These are phyloP conservation scores for Agapornis canus DNA, from an alignment of 2,797 vertebrate genomes.

Conservation along the genomic window DNA sequence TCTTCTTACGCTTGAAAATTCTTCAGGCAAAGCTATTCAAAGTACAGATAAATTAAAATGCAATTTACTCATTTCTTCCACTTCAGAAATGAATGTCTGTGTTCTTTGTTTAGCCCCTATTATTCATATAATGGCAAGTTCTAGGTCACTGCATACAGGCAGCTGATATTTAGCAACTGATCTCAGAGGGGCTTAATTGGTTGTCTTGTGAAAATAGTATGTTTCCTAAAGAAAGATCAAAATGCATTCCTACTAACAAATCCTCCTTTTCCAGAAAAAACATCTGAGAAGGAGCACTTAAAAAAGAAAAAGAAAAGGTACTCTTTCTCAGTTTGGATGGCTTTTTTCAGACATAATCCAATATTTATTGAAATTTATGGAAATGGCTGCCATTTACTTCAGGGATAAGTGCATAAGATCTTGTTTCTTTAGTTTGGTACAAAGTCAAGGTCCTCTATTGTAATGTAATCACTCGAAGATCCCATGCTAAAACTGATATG, in stretches of 20 bases:
- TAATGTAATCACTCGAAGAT: not conserved
- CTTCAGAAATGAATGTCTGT: slow-evolving; percentile 14
- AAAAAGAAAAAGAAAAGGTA: not conserved
- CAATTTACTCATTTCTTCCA: slow-evolving; percentile 49
- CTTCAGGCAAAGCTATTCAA: slow-evolving; percentile 46
- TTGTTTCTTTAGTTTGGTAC: not conserved
- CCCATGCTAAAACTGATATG: not conserved
- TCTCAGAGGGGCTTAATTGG: slow-evolving; percentile 14
- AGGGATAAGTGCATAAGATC: not conserved
- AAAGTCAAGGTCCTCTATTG: not conserved
- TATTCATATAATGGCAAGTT: slow-evolving; percentile 26
- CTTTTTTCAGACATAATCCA: not conserved
- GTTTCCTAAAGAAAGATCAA: not conserved
- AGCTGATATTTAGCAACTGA: slow-evolving; percentile 13
- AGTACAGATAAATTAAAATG: slow-evolving; percentile 46
- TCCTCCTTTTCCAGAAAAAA: not conserved
- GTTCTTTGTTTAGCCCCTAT: slow-evolving; percentile 35
- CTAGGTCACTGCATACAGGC: not conserved
- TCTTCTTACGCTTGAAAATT: slow-evolving; percentile 33
- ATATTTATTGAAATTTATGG: not conserved
- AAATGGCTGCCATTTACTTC: not conserved
- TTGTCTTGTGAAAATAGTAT: not conserved
- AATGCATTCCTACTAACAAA: not conserved
- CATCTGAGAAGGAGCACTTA: not conserved
- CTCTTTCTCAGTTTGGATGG: not conserved